Percentiles rank a stretch among this genome's conserved stretches.
Conservation (phyloP, 2,797 vertebrate species). For the Tinamus major region DNA sequence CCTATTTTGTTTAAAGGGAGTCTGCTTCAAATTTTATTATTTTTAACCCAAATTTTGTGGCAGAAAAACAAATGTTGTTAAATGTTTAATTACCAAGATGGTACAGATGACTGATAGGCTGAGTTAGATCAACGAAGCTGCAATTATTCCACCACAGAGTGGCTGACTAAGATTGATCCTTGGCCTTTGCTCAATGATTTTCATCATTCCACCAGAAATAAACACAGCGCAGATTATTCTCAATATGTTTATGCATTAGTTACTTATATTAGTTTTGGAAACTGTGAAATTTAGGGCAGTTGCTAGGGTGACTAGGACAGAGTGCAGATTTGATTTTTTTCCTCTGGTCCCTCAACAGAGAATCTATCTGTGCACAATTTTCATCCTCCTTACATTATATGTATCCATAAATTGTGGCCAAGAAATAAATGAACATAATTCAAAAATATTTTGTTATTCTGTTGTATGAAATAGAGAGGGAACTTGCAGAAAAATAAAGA, state of each 20-base stretch:
- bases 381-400: not conserved
- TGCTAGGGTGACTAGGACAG: not conserved
- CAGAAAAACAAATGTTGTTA: constrained; percentile 20
- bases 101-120: not conserved
- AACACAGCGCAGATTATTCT: constrained; percentile 2
- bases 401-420: not conserved
- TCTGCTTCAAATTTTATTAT: not conserved
- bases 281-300: not conserved
- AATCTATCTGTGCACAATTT: not conserved
- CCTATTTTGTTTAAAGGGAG: constrained; percentile 22
- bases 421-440: not conserved
- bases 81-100: constrained; percentile 29
- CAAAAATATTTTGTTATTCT: not conserved
- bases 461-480: not conserved
- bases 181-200: constrained; percentile 31
- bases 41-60: constrained; percentile 2
- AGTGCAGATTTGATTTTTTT: not conserved
- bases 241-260: constrained; percentile 26
- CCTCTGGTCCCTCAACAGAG: not conserved
- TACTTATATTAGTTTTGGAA: constrained; percentile 46
- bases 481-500: not conserved
- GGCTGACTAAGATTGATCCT: constrained; percentile 12
- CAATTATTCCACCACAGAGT: constrained; percentile 2
- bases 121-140: not conserved
- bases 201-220: constrained; percentile 31